These are phyloP conservation scores for Lithosia quadra DNA, from an alignment of 2,888 invertebrate genomes.

Conservation along the genomic window DNA sequence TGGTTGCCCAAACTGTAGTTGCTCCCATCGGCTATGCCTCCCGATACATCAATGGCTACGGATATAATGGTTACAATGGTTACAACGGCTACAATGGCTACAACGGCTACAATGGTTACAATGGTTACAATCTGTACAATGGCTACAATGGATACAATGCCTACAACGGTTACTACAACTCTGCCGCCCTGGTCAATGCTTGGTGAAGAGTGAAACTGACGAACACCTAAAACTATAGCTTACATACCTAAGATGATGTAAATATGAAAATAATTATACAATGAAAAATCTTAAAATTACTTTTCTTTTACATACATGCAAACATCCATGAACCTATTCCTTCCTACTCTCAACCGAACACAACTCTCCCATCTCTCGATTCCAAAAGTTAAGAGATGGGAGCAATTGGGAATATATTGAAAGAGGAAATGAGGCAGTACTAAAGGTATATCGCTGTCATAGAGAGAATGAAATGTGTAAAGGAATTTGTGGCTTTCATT, in stretches of 20 bases:
- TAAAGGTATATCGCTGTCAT: no score
- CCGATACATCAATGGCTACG: not conserved
- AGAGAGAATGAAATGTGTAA: no score
- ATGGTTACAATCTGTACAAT: not conserved
- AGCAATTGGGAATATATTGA: no score
- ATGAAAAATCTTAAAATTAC: no score
- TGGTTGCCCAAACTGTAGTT: slow-evolving; percentile 50
- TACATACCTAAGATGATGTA: not conserved
- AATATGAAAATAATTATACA: not conserved
- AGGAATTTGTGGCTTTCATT: no score
- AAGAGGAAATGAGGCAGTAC: no score
- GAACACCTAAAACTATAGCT: not conserved
- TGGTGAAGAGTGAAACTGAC: not conserved
- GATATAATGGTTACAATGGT: not conserved
- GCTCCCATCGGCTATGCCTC: slow-evolving; percentile 35
- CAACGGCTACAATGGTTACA: not conserved
- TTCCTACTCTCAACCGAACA: no score
- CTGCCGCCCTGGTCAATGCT: not conserved
- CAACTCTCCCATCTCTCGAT: no score
- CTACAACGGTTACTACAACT: not conserved
- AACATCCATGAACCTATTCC: no score
- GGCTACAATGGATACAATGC: not conserved
- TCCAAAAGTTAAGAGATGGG: no score
- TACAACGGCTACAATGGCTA: not conserved
- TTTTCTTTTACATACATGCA: no score